Evolutionary conservation across 2,797 vertebrate genomes (phyloP).

Genomic region (Ceryle rudis): DNA sequence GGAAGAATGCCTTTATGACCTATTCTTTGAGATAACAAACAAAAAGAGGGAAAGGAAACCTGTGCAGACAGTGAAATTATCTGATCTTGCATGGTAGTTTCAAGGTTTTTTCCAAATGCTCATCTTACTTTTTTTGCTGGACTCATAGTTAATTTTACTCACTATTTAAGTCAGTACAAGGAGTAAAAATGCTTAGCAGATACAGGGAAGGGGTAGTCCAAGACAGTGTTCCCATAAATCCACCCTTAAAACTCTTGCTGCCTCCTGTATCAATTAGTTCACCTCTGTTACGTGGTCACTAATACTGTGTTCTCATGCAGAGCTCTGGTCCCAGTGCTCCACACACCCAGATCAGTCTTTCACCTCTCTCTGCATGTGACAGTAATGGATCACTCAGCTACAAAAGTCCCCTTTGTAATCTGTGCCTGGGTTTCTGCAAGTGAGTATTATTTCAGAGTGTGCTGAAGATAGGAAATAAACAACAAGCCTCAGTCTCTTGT

Average conservation of each 20-base stretch:
- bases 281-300: not conserved
- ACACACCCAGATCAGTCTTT: slow-evolving; percentile 26
- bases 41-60: not conserved
- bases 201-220: not conserved
- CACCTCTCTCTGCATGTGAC: not conserved
- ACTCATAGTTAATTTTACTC: not conserved
- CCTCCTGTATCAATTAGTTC: not conserved
- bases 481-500: slow-evolving; percentile 69
- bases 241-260: not conserved
- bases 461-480: slow-evolving; percentile 71
- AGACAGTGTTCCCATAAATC: not conserved
- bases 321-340: not conserved
- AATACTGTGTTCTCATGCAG: not conserved
- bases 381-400: slow-evolving; percentile 36
- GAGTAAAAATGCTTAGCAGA: not conserved
- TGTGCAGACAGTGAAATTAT: not conserved
- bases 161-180: not conserved
- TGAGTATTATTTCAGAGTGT: slow-evolving; percentile 47
- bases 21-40: not conserved
- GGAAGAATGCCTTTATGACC: not conserved
- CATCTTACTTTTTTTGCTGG: not conserved
- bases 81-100: not conserved
- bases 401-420: slow-evolving; percentile 41
- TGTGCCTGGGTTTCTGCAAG: slow-evolving; percentile 50
- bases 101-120: not conserved